Evolutionary conservation across 2,888 invertebrate species (phyloP).

Genomic region (Cataglyphis cursor): DNA sequence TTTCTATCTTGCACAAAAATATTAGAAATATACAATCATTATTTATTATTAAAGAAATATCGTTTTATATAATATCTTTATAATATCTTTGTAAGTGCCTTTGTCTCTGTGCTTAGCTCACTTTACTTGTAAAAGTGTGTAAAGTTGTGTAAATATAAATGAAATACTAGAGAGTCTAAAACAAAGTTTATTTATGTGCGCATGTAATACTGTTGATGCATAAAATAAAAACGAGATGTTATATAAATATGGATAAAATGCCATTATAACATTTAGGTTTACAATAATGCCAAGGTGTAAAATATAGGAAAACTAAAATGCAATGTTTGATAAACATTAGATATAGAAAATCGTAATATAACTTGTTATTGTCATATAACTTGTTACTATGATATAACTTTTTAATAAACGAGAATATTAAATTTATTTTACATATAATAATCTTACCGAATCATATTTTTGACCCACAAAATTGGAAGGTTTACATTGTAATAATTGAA

Average conservation of each 20-base stretch:
- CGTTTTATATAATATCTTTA: too few species aligned
- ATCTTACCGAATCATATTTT: conserved; percentile 94
- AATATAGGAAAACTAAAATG: conserved; percentile 13
- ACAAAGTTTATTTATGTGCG: background rate
- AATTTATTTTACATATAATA: background rate
- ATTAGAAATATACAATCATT: background rate
- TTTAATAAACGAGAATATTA: background rate
- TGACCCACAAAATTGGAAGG: conserved; percentile 97
- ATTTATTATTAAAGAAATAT: background rate
- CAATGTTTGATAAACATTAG: background rate
- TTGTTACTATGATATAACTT: background rate
- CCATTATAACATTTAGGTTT: conserved; percentile 23
- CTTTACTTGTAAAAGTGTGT: background rate
- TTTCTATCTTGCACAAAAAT: background rate
- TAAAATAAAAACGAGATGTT: conserved; percentile 27
- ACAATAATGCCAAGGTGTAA: background rate
- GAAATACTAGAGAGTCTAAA: background rate
- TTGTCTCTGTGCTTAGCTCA: background rate
- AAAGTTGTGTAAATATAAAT: conserved; percentile 10
- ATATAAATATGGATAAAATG: conserved; percentile 27
- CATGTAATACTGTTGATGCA: background rate
- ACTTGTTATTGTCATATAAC: background rate
- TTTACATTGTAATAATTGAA: conserved; percentile 97
- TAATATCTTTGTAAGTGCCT: too few species aligned
- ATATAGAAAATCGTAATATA: background rate